Base-by-base conservation (phyloP, 2,113 vertebrate species). In the Caranx melampygus region DNA sequence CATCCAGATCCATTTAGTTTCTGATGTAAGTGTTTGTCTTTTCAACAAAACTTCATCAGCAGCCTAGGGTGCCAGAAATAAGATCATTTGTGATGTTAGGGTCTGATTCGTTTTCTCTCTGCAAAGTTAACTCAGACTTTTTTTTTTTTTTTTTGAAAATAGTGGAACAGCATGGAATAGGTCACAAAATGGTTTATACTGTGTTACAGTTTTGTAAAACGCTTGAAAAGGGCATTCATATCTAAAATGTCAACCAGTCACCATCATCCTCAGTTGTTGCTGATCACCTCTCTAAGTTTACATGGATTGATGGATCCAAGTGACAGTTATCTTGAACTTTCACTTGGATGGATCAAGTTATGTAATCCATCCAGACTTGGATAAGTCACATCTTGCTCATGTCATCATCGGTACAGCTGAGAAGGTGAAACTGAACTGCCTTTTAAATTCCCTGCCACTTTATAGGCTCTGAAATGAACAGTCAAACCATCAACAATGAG, bases 301-400 rank as follows among this genome's bases (percentile, higher is more conserved):
- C 31, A 58, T 67, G 31, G 20, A 61, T 34, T 3, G 8, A 61
- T 34, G 3, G 8, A 31, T 70, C n/a, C 13, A 31, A 44, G 33
- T 55, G n/a, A 40, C 44, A 47, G 20, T 40, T 40, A 15, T 5
- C 16, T 60, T 58, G 26, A 57, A 67, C 44, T 34, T 62, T 71
- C 31, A 16, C 34, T 66, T 16, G 26, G 57, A 51, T 57, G n/a
- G 58, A 63, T 72, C 35, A 47, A 68, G 59, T 51, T 21, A 68
- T 75, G 70, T 69, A 72, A 84, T 62, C 78, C 47, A 61, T 62
- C 55, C 51, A 78, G 71, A 67, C 45, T 16, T 47, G 26, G 35
- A 35, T 66, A 54, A 49, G 16, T 55, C 44, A 15, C 69, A 78
- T 5, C 26, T 49, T 12, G 40, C 18, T 35, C n/a, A 20, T 65